These are phyloP conservation scores for Neoitamus cyanurus DNA, from an alignment of 2,888 invertebrate species.

Conservation along the genomic window DNA sequence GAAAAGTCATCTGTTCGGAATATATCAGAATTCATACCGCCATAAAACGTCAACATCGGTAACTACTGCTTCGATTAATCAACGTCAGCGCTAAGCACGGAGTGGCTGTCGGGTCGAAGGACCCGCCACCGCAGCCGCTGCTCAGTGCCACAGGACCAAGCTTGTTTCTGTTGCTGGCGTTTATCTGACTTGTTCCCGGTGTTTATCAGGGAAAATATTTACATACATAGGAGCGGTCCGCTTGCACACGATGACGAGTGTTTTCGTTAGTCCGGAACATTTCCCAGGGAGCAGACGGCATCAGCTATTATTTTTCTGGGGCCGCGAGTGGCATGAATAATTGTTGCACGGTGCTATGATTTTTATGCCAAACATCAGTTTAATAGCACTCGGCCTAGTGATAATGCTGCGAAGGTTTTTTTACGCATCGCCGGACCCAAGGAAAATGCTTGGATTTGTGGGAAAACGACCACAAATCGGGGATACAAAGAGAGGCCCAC, in stretches of 20 bases:
- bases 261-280: background rate
- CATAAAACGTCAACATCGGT: conserved; percentile 31
- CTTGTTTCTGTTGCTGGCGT: conserved; percentile 4
- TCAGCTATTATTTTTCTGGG: background rate
- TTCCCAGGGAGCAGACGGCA: background rate
- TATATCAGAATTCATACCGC: conserved; percentile 34
- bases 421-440: background rate
- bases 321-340: background rate
- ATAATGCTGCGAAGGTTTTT: background rate
- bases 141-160: background rate
- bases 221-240: background rate
- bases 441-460: background rate
- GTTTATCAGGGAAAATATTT: conserved; percentile 11
- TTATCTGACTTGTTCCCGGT: conserved; percentile 16
- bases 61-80: conserved; percentile 24
- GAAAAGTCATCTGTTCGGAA: conserved; percentile 32
- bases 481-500: background rate
- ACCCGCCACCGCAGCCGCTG: background rate
- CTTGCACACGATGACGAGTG: background rate
- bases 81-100: conserved; percentile 15
- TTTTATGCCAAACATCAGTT: conserved; percentile 21
- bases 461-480: background rate
- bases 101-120: background rate
- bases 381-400: conserved; percentile 8
- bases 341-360: background rate